phyloP scores from a whole-genome alignment of 2,113 vertebrate species.

The Tupaia chinensis region DNA sequence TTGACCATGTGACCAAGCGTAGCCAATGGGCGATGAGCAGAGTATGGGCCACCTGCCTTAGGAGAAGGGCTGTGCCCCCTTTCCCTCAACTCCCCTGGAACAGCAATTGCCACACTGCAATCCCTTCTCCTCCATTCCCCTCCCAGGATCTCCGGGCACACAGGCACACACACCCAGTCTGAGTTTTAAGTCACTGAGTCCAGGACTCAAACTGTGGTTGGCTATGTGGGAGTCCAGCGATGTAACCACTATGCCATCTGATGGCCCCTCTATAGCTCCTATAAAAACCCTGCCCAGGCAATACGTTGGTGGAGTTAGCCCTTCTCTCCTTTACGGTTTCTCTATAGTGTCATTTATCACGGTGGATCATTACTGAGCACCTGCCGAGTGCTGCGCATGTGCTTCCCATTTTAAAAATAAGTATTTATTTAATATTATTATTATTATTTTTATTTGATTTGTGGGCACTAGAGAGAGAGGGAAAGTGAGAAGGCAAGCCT shows the following conservation, averaged over 20 bases:
- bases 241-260: no score
- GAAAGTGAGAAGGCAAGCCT: no score
- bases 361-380: not conserved
- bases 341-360: not conserved
- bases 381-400: accelerated
- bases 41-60: not conserved
- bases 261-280: not conserved
- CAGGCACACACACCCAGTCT: no score
- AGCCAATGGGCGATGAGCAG: not conserved
- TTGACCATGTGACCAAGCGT: not conserved
- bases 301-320: not conserved
- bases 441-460: no score
- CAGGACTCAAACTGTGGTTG: no score
- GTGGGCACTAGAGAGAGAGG: no score
- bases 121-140: no score
- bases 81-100: not conserved
- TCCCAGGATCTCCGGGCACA: no score
- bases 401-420: not conserved
- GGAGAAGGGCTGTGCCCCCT: not conserved
- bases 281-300: not conserved
- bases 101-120: no score
- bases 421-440: no score
- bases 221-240: no score
- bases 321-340: not conserved
- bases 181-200: no score